These are phyloP conservation scores for Emydura subglobosa DNA, from an alignment of 2,113 vertebrate species.

Conservation along the genomic window DNA sequence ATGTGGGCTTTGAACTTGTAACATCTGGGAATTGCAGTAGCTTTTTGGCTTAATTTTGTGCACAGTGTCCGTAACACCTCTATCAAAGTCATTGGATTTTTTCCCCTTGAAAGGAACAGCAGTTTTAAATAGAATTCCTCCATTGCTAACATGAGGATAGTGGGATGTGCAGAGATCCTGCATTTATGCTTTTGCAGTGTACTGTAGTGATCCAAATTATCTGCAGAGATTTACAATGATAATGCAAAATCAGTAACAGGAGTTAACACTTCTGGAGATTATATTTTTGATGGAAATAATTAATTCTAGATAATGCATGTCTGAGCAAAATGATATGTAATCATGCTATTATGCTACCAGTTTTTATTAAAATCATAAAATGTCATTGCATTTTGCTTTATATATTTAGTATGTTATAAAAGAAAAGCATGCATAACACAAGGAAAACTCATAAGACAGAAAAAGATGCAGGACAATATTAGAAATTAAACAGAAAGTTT, in stretches of 20 bases:
- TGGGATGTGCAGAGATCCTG: not conserved
- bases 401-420: not conserved
- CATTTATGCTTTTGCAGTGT: not conserved
- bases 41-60: conserved; percentile 38
- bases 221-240: not conserved
- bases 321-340: not conserved
- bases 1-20: not conserved
- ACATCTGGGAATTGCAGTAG: not conserved
- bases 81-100: not conserved
- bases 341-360: not conserved
- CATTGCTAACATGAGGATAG: not conserved
- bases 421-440: not conserved
- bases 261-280: not conserved
- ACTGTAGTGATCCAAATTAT: not conserved
- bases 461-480: not conserved
- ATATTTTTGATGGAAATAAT: not conserved
- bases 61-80: not conserved
- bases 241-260: not conserved
- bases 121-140: not conserved
- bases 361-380: not conserved
- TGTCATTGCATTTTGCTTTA: not conserved
- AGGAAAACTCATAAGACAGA: not conserved
- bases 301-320: not conserved
- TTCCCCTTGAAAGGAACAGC: not conserved
- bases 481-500: not conserved